phyloP scores from a whole-genome alignment of 2,113 vertebrate genomes.

The Dromiciops gliroides region DNA sequence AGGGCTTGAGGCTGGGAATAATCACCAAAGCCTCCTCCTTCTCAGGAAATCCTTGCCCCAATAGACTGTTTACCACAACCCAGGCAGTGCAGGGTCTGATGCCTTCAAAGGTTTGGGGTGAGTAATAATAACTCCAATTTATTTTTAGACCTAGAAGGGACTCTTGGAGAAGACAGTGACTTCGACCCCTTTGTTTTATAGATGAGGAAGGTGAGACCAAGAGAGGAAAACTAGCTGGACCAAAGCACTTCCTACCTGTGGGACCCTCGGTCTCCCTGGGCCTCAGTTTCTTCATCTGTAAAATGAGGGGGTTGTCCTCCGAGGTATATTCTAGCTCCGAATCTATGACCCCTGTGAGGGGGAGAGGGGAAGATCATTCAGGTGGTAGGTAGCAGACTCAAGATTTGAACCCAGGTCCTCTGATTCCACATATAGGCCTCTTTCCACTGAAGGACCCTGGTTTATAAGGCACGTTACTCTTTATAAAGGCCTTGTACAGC shows the following conservation, averaged over 20 bases:
- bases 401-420: not conserved
- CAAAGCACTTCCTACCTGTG: not conserved
- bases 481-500: not conserved
- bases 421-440: not conserved
- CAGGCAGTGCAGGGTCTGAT: not conserved
- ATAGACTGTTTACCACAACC: not conserved
- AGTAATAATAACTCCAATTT: not conserved
- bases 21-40: not conserved
- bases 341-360: not conserved
- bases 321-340: not conserved
- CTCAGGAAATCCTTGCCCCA: not conserved
- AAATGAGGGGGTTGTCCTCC: not conserved
- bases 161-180: not conserved
- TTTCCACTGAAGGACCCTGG: not conserved
- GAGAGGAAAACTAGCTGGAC: not conserved
- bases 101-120: not conserved
- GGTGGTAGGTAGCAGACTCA: not conserved
- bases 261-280: not conserved
- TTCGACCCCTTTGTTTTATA: not conserved
- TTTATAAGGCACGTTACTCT: not conserved
- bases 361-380: not conserved
- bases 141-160: not conserved
- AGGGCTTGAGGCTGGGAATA: not conserved
- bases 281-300: not conserved
- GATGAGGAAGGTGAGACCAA: not conserved